These are phyloP conservation scores for Drosophila sp. DNA, from an alignment of 1,140 invertebrate genomes.

Conservation along the genomic window DNA sequence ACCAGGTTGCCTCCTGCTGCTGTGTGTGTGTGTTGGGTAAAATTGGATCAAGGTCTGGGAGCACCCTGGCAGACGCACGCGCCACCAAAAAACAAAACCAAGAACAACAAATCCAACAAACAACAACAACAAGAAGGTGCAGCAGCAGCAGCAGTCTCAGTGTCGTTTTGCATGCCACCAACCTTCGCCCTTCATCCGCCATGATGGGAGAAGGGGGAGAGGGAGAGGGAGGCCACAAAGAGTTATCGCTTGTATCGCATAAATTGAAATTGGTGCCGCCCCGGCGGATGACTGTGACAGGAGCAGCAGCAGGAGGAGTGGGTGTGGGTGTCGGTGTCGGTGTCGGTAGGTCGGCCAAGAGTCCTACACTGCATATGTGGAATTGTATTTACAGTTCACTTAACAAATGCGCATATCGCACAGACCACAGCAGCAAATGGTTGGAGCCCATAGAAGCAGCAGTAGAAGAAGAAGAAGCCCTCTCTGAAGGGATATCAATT, in stretches of 20 bases:
- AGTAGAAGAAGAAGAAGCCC: background rate
- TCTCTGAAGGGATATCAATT: conserved; percentile 15
- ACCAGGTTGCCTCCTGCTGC: conserved; percentile 25
- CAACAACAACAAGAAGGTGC: conserved; percentile 1
- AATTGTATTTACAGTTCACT: conserved; percentile 70
- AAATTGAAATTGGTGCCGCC: conserved; percentile 63
- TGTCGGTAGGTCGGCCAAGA: conserved; percentile 23
- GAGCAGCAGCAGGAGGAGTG: background rate
- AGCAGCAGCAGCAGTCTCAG: conserved; percentile 43
- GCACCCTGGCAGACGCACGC: conserved; percentile 29
- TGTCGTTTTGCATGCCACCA: conserved; percentile 43
- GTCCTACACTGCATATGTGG: conserved; percentile 51
- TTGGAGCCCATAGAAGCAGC: conserved; percentile 18
- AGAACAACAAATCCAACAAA: conserved; percentile 1
- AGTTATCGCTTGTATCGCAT: conserved; percentile 68
- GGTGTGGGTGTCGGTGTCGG: background rate
- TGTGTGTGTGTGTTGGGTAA: conserved; percentile 34
- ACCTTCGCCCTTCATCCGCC: no score
- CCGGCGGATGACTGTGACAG: conserved; percentile 9
- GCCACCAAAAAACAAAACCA: conserved; percentile 23
- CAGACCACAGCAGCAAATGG: conserved; percentile 39
- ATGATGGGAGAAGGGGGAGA: background rate
- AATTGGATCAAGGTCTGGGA: conserved; percentile 71
- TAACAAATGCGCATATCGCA: conserved; percentile 67
- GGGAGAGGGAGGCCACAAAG: conserved; percentile 24